Base-by-base conservation (phyloP, 2,797 vertebrate species). In the Phyllotis vaccarum region DNA sequence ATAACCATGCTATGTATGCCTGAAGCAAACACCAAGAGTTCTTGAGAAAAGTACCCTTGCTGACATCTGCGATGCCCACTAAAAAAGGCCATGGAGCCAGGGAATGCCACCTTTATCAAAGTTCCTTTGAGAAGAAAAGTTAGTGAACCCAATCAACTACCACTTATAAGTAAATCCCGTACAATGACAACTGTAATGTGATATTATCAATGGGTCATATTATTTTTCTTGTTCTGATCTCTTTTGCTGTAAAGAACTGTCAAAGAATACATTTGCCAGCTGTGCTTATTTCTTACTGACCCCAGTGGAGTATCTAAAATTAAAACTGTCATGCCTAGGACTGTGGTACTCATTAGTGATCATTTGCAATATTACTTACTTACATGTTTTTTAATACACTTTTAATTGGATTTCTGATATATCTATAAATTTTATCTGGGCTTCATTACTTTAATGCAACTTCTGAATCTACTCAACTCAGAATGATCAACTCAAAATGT, bases 301-400 rank as follows among this genome's bases (percentile, higher is more conserved):
- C 37, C 17, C 22, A 54, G n/a, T 68, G 64, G 37, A 79, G 8
- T 46, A 43, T 70, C 43, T 40, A 68, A 49, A 52, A 14, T 1
- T 12, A 10, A 54, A n/a, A 24, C 46, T 3, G n/a, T 72, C 24
- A 29, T 37, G 14, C 10, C 49, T 9, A 76, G 31, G 31, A 37
- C 7, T 34, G 0, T 58, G 27, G 5, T 2, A n/a, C 4, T 31
- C 21, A n/a, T 17, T 7, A 0, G 6, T 2, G 4, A 9, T 70
- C 46, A 43, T 31, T 29, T 12, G 12, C 81, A 56, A 13, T 58
- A 43, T 79, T 66, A 7, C 24, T 40, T 43, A 27, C 19, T n/a
- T 58, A 29, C 54, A 21, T 43, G 13, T 17, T 49, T 74, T 40
- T 27, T 27, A 24, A 21, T 5, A 27, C 37, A 31, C 72, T 86